Base-by-base conservation (phyloP, 23 tunicate species). In the Trididemnum clinides region DNA sequence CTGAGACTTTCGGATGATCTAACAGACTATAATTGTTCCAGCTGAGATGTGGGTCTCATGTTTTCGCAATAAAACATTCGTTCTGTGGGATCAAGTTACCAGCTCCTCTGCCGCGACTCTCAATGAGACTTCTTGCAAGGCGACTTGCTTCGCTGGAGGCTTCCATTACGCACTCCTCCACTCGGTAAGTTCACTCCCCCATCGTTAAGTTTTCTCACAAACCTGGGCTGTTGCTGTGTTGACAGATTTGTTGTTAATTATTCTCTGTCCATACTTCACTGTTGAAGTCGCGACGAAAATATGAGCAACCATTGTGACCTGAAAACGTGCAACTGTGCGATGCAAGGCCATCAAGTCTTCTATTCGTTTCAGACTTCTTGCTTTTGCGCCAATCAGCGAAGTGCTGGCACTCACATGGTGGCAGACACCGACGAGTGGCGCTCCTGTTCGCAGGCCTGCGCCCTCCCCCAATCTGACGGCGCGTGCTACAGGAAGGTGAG, bases 401-500 rank as follows among this genome's bases (percentile, higher is more conserved):
- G 80, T 22, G 10, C 54, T 7, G 31, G 28, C 1, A 23, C 15
- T 2, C 3, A 7, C 22, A 2, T 38, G 5, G 27, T 3, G 5
- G 3, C 23, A 1, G 54, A 21, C 10, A 3, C 25, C 28, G 57
- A 2, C 2, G 30, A 73, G 80, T 10, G 80, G 80, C 54, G 22
- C 3, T 36, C 80, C 2, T 73, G 80, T 57, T 2, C 1, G 29
- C 54, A 3, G 10, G 28, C 80, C 1, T 73, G 80, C 22, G n/a
- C 80, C 5, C 5, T 36, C 5, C 7, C 25, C 3, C 30, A 21
- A 23, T 2, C 25, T 15, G 57, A 37, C 2, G 4, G 6, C 38
- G 57, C 80, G 5, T 73, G 80, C 57, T 2, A 36, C 7, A 73
- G 80, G 22, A 39, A 37, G 57, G 80, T 38, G 38, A 73, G 66